Base-by-base conservation (phyloP, 2,888 invertebrate genomes). In the Criorhina ranunculi region DNA sequence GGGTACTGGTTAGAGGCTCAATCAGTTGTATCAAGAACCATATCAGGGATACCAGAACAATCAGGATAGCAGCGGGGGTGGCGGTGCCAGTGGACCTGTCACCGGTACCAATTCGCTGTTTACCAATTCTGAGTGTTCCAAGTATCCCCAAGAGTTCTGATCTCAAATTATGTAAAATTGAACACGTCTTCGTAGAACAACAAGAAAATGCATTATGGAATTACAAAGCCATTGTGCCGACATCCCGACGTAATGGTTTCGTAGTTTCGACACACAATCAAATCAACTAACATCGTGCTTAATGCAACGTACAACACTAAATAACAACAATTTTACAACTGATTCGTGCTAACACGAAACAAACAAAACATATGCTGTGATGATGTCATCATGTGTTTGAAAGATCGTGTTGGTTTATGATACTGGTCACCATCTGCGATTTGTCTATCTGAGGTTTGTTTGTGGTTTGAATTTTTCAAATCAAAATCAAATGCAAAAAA, bases 31-130 rank as follows among this genome's bases (percentile, higher is more conserved):
- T 92, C 92, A 92, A 91, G 92, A 92, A 92, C 92, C 92, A 94
- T 94, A 94, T 93, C 94, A 94, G 93, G 94, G 94, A 93, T 94
- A 94, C 93, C 94, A 94, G 93, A 94, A 93, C 93, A 93, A 94
- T 92, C 94, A 92, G 93, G 92, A 91, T 88, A 92, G 88, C 75
- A 88, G 88, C 72, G 86, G 87, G 79, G 70, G 87, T 77, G 88
- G 87, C 77, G 87, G 88, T 19, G 88, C 87, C 90, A 83, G 88
- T 49, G 87, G 87, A 57, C 88, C 87, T 92, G 89, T 88, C 86
- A 88, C 87, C 87, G 92, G 88, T 59, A 67, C 89, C 83, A 90
- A 93, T 93, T 89, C 88, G 87, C 89, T 89, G 78, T 89, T 90
- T 89, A 88, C 90, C 92, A 93, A 93, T 92, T 93, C 93, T 93